Conservation (phyloP, 1,140 invertebrate species). For the Diorhabda elongata region DNA sequence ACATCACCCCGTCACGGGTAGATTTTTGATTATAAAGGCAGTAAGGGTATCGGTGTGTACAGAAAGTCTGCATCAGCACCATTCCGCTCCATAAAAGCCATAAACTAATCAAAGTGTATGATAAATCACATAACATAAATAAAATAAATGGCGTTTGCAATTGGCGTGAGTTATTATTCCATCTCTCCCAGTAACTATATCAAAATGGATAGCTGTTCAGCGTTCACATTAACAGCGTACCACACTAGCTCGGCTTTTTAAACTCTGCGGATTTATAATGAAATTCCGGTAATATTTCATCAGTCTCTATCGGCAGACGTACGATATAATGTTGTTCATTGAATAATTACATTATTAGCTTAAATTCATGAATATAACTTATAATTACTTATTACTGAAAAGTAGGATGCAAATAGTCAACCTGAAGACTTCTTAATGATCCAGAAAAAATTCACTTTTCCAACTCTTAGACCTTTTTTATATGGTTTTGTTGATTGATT, state of each 20-base stretch:
- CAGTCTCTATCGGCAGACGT: slow-evolving; percentile 16
- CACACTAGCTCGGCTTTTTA: slow-evolving; percentile 30
- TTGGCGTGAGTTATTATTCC: slow-evolving; percentile 51
- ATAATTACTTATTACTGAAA: no score
- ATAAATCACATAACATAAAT: slow-evolving; percentile 51
- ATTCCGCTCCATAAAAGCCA: slow-evolving; percentile 51
- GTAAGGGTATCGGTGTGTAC: no score
- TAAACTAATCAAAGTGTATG: slow-evolving; percentile 52
- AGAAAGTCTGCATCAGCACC: slow-evolving; percentile 40
- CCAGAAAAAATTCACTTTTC: no score
- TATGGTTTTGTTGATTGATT: no score
- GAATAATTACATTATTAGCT: slow-evolving; percentile 8
- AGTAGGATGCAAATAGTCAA: no score
- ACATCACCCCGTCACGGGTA: no score
- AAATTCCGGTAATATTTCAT: slow-evolving; percentile 33
- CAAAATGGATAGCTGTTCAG: slow-evolving; percentile 42
- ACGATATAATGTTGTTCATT: slow-evolving; percentile 6
- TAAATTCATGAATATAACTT: no score
- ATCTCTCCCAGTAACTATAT: slow-evolving; percentile 48
- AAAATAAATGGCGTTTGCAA: slow-evolving; percentile 51
- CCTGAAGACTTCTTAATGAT: no score
- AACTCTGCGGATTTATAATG: slow-evolving; percentile 36
- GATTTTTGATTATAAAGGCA: no score
- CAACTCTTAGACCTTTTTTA: no score
- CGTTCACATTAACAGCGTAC: slow-evolving; percentile 34